Conservation (phyloP, 2,797 vertebrate species). For the Carduelis carduelis region DNA sequence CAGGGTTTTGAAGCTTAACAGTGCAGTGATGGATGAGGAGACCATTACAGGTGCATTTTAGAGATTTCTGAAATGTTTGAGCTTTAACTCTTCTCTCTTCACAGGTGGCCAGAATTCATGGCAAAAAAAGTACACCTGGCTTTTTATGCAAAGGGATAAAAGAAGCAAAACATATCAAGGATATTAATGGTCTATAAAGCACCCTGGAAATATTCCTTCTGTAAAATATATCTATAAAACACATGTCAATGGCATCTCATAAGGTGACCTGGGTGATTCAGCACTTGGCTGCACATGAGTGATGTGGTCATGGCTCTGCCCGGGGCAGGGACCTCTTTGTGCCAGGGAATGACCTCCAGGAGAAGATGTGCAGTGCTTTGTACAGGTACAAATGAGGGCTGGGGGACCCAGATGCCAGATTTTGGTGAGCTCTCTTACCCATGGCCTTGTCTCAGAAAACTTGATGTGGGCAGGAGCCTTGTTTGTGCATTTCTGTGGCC, state of each 20-base stretch:
- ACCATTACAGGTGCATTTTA: not conserved
- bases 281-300: not conserved
- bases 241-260: not conserved
- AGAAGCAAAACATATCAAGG: constrained; percentile 2
- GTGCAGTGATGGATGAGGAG: not conserved
- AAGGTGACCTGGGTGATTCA: not conserved
- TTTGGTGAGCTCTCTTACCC: not conserved
- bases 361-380: not conserved
- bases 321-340: not conserved
- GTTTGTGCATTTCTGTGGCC: rapidly evolving
- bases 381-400: not conserved
- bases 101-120: not conserved
- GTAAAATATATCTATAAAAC: not conserved
- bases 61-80: not conserved
- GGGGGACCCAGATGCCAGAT: not conserved
- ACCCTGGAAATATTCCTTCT: constrained; percentile 7
- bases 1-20: not conserved
- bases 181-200: constrained; percentile 2
- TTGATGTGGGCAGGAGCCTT: not conserved
- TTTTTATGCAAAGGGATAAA: constrained; percentile 31
- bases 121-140: not conserved
- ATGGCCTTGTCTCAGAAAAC: not conserved
- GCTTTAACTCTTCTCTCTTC: not conserved
- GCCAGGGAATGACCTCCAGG: not conserved
- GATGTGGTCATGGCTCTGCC: not conserved